Evolutionary conservation across 1,140 invertebrate genomes (phyloP), one percentile per base, ranked within the genome.

Genomic region (Dufourea novaeangliae): DNA sequence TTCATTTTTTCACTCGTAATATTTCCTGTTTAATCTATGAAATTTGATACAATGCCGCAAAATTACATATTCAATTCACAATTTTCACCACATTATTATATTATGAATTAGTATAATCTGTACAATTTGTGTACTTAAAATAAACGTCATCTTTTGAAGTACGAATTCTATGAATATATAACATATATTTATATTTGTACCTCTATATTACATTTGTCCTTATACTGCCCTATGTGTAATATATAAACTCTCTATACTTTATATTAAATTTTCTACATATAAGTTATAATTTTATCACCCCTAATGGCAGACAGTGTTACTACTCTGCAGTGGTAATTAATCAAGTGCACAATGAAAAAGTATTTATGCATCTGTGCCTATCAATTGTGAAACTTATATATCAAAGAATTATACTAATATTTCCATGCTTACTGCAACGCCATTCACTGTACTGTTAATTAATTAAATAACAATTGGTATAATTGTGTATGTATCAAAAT

Each of bases 151-250:
- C 11, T 50, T 74, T 74, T 63, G 66, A 80, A 78, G 59, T 79
- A 68, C 44, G 63, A 79, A 82, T 61, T 74, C 72, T 82, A 78
- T 41, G 64, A 82, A 75, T 79, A 79, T 82, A 73, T 70, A 77
- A 75, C 59, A 75, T 71, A 68, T 77, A 80, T 75, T 75, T 80
- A 77, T 80, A 80, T 80, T 69, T 83, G 56, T 72, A 80, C 41
- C 78, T 83, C 78, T 83, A 83, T 80, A 74, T 80, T 83, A 83
- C 81, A 83, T 73, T 68, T 83, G 78, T 77, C 32, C 72, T 83
- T 73, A 82, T 12, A 71, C 71, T 61, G 46, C 10, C 17, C 44
- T 77, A 77, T 63, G n/a, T 76, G 22, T 63, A 70, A 46, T 59
- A 79, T 75, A 79, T 79, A 76, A 50, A 79, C 34, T 67, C 37